A percentile compares a stretch with the other conserved stretches of the same genome.
Evolutionary conservation across 1,140 invertebrate species (phyloP).

Genomic region (Tribolium castaneum): DNA sequence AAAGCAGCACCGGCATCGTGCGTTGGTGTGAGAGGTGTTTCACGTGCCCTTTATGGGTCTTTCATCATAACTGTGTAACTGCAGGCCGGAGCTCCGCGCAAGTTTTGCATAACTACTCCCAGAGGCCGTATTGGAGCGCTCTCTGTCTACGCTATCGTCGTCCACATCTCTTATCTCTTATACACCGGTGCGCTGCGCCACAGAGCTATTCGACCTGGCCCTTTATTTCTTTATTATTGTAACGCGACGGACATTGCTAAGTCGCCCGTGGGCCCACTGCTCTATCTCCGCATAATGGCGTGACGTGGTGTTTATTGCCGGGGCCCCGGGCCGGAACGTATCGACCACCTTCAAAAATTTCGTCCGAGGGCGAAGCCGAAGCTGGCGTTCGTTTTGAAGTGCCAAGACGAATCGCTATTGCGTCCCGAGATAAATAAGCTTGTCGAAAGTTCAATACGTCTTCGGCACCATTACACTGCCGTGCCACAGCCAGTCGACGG

Average conservation of each 20-base stretch:
- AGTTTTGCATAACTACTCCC: slow-evolving; percentile 59
- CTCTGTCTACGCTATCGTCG: slow-evolving; percentile 44
- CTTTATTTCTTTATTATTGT: slow-evolving; percentile 57
- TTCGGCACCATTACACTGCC: slow-evolving; percentile 36
- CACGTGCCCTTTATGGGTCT: slow-evolving; percentile 55
- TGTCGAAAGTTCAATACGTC: slow-evolving; percentile 48
- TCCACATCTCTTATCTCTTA: slow-evolving; percentile 48
- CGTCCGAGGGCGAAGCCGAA: slow-evolving; percentile 39
- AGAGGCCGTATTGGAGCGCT: slow-evolving; percentile 48
- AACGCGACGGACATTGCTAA: slow-evolving; percentile 50
- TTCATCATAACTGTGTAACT: slow-evolving; percentile 57
- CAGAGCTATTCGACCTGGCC: slow-evolving; percentile 15
- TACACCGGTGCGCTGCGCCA: slow-evolving; percentile 16
- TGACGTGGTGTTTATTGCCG: slow-evolving; percentile 47
- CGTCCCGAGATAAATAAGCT: slow-evolving; percentile 45
- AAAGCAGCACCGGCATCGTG: no score
- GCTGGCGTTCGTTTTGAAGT: slow-evolving; percentile 39
- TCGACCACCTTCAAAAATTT: no score
- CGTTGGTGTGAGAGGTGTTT: slow-evolving; percentile 36
- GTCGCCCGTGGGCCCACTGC: slow-evolving; percentile 34
- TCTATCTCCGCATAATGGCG: slow-evolving; percentile 34
- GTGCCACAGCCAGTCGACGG: not conserved
- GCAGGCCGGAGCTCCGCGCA: slow-evolving; percentile 48
- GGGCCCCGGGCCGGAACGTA: not conserved
- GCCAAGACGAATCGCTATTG: slow-evolving; percentile 45